Evolutionary conservation across 2,888 invertebrate genomes (phyloP).

Genomic region (Melanostoma mellinum): DNA sequence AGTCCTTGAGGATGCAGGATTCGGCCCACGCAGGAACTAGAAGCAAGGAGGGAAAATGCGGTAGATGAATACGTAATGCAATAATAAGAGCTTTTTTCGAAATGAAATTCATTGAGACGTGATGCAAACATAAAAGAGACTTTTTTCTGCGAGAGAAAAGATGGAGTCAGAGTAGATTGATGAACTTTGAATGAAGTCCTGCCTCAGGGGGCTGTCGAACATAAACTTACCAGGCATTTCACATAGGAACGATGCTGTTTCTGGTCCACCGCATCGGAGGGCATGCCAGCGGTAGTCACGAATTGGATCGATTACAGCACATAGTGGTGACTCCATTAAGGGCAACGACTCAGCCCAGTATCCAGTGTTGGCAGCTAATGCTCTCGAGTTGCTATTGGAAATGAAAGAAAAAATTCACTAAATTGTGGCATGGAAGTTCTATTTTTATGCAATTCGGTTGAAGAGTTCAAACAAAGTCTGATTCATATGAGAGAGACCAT

Average conservation of each 20-base stretch:
- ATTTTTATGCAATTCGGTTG: too few species aligned
- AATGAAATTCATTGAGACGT: constrained; percentile 64
- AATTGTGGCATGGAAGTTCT: too few species aligned
- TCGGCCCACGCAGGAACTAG: constrained; percentile 91
- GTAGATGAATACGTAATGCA: constrained; percentile 65
- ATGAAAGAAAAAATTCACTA: not conserved
- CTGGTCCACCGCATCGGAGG: constrained; percentile 89
- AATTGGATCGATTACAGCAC: constrained; percentile 89
- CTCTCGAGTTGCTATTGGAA: constrained; percentile 79
- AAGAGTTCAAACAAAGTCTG: too few species aligned
- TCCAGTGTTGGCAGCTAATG: constrained; percentile 82
- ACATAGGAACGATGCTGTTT: constrained; percentile 90
- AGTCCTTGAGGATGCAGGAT: constrained; percentile 88
- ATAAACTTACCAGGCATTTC: constrained; percentile 88
- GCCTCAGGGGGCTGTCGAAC: constrained; percentile 13
- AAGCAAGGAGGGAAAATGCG: constrained; percentile 9
- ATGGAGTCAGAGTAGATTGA: constrained; percentile 7
- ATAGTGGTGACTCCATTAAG: constrained; percentile 85
- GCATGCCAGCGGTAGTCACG: constrained; percentile 91
- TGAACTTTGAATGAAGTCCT: not conserved
- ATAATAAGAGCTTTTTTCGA: constrained; percentile 56
- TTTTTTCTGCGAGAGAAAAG: constrained; percentile 11
- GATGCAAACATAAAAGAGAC: constrained; percentile 62
- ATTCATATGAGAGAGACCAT: too few species aligned
- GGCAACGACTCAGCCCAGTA: constrained; percentile 89